Evolutionary conservation across 2,113 vertebrate genomes (phyloP), one percentile per base, ranked within the genome.

Genomic region (Murina feae): DNA sequence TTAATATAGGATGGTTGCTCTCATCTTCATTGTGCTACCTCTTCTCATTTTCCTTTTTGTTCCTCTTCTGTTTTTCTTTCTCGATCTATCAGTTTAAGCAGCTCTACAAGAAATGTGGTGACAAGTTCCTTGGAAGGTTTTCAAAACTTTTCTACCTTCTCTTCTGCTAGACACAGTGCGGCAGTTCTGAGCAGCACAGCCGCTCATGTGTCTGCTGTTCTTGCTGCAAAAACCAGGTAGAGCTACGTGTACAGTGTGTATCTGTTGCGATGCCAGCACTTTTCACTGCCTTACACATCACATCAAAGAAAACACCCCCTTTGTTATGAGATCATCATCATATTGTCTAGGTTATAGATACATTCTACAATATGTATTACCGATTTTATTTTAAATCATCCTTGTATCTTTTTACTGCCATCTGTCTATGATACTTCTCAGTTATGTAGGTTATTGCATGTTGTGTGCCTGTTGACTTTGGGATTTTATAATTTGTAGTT

Each of bases 211-310:
- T 96, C 98, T 96, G 96, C 98, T 91, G 97, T 95, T 28, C 10
- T 96, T 76, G 97, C 98, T 95, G 66, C 98, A 51, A 98, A 94
- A 74, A 97, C 98, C 95, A 99, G 98, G 99, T 99, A 99, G 98
- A 98, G 14, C 42, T 88, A 0, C 74, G 25, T 0, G 53, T 94
- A 68, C 58, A 2, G 0, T 2, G 39, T 71, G 37, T 69, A 44
- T 89, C 39, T 69, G 9, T 12, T 28, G 80, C 39, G 81, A 35
- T 18, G 16, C 42, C 58, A 37, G 0, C 2, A 0, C 39, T 44
- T 55, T 60, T 14, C 74, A 35, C 44, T 30, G 47, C 76, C 75
- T n/a, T 6, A 9, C 28, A 35, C 2, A 7, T 51, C 28, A 16
- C 93, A 60, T 60, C 39, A 44, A 2, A 55, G 89, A 35, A 85